Evolutionary conservation across 2,113 vertebrate genomes (phyloP), one percentile per base, ranked within the genome.

Genomic region (Lucifuga dentata): DNA sequence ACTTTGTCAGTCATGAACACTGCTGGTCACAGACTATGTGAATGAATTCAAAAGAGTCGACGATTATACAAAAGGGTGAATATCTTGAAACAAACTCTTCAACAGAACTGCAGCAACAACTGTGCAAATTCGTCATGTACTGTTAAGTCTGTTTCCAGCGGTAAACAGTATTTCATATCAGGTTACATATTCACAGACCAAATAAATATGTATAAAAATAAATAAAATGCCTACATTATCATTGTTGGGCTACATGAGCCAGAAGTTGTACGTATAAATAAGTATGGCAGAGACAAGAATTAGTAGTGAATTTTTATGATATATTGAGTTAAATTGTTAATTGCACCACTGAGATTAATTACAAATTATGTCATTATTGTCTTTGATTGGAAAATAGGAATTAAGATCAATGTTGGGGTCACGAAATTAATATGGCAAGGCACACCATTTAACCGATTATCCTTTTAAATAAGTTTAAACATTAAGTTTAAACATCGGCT

Each of bases 151-250:
- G n/a, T 53, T 39, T 56, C 21, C 10, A 9, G 21, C 32, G 44
- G 53, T 68, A 64, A 80, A 76, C 61, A 52, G 44, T 39, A 52
- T 26, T 44, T 64, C 5, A 35, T 69, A 71, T 68, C 36, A 8
- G 12, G 21, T 55, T 56, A 62, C 26, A 53, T 68, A 64, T 29
- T 21, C 23, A 57, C 21, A 58, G 53, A 73, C 23, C 65, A 35
- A 88, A 86, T 81, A 85, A 83, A 80, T 78, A 84, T 0, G 6
- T 73, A 75, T 80, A 76, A 75, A 82, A 68, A 23, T 78, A 87
- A 85, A 86, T 84, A 82, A 83, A 80, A 84, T 50, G 49, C 52
- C 59, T 36, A 33, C 35, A 58, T 20, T 36, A 21, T 65, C 38
- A 8, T 38, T 43, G 38, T 51, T 12, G 26, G 57, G 53, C 66